These are phyloP conservation scores for Alfaro cultratus DNA, from an alignment of 2,797 vertebrate species.

Conservation along the genomic window DNA sequence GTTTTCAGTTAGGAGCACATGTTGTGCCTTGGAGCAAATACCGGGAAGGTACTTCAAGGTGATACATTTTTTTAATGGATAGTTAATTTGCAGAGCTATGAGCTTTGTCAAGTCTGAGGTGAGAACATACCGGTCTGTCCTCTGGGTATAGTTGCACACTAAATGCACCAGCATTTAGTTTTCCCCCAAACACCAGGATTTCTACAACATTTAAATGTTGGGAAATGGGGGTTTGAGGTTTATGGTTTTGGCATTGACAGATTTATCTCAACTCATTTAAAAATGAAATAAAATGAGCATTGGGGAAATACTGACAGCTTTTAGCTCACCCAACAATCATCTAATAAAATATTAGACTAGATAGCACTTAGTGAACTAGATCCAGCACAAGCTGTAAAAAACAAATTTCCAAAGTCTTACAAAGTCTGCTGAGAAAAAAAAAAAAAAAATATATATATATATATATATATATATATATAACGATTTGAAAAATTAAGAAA, in stretches of 20 bases:
- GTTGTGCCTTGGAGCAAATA: background rate
- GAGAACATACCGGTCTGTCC: background rate
- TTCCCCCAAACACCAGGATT: background rate
- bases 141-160: background rate
- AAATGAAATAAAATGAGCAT: conserved; percentile 28
- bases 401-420: background rate
- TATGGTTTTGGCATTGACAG: background rate
- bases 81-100: background rate
- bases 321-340: conserved; percentile 40
- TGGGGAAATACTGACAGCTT: conserved; percentile 29
- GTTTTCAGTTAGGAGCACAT: conserved; percentile 18
- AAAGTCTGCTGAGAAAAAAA: background rate
- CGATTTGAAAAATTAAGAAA: background rate
- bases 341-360: conserved; percentile 41
- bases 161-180: background rate
- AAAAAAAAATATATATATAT: background rate
- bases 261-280: conserved; percentile 37
- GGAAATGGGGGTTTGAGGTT: conserved; percentile 2
- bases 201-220: conserved; percentile 13
- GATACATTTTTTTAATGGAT: background rate
- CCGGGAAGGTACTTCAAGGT: background rate
- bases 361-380: conserved; percentile 45
- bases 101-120: conserved; percentile 2
- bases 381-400: conserved; percentile 39
- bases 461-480: too few species aligned